Percentiles rank a stretch among this genome's conserved stretches.
Evolutionary conservation across 2,113 vertebrate species (phyloP).

Genomic region (Oenanthe oenanthe): DNA sequence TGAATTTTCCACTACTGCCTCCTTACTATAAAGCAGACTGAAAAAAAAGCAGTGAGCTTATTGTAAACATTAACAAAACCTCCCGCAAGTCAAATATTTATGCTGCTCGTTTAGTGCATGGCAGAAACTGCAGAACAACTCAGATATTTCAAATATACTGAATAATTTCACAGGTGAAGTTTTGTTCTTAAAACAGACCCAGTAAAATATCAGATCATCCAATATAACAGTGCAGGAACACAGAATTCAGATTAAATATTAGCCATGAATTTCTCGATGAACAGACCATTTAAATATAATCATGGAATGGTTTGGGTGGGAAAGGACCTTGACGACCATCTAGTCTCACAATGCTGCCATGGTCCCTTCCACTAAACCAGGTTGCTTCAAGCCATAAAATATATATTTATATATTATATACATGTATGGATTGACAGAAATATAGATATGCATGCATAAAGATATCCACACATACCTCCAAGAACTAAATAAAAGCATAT

Average conservation of each 20-base stretch:
- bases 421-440: background rate
- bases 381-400: background rate
- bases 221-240: background rate
- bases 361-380: background rate
- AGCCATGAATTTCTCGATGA: background rate
- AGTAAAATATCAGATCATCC: background rate
- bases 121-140: background rate
- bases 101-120: fast-evolving
- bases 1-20: background rate
- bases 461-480: background rate
- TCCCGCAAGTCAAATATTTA: background rate
- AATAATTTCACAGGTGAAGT: background rate
- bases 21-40: background rate
- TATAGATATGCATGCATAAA: fast-evolving
- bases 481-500: background rate
- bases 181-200: background rate
- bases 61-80: background rate
- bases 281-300: background rate
- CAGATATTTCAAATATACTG: background rate
- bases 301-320: background rate
- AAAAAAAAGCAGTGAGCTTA: background rate
- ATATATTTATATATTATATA: background rate
- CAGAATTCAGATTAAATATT: background rate
- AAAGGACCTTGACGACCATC: background rate
- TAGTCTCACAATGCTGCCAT: background rate